Evolutionary conservation across 2,113 vertebrate genomes (phyloP).

Genomic region (Sitta europaea): DNA sequence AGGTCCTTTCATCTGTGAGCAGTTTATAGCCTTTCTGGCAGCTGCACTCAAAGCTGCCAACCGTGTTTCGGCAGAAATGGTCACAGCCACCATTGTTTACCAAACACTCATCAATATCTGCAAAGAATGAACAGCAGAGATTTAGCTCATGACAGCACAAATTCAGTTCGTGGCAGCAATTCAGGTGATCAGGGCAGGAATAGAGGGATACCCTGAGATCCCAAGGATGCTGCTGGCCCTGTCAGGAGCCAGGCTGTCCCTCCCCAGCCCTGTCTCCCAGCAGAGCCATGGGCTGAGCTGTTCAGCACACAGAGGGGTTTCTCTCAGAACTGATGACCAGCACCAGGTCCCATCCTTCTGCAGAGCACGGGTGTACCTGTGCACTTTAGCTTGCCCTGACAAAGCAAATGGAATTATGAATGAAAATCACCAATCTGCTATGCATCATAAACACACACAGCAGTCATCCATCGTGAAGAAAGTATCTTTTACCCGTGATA

Average conservation of each 20-base stretch:
- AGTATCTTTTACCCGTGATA: not conserved
- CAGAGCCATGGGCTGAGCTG: not conserved
- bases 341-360: not conserved
- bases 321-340: not conserved
- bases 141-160: not conserved
- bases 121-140: not conserved
- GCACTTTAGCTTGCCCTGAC: not conserved
- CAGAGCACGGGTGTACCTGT: not conserved
- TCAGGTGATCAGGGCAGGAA: not conserved
- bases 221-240: not conserved
- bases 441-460: not conserved
- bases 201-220: not conserved
- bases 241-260: not conserved
- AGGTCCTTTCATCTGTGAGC: slow-evolving; percentile 92
- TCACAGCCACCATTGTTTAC: slow-evolving; percentile 93
- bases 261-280: not conserved
- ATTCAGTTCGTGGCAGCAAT: not conserved
- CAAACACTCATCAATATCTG: slow-evolving; percentile 95
- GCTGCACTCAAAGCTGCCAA: slow-evolving; percentile 98
- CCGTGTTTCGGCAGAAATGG: slow-evolving; percentile 92
- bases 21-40: slow-evolving; percentile 96
- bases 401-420: not conserved
- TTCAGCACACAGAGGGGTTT: not conserved
- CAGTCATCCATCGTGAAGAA: slow-evolving; percentile 7
- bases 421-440: not conserved